Conservation (phyloP, 2,888 invertebrate species). For the Xanthorhoe spadicearia region DNA sequence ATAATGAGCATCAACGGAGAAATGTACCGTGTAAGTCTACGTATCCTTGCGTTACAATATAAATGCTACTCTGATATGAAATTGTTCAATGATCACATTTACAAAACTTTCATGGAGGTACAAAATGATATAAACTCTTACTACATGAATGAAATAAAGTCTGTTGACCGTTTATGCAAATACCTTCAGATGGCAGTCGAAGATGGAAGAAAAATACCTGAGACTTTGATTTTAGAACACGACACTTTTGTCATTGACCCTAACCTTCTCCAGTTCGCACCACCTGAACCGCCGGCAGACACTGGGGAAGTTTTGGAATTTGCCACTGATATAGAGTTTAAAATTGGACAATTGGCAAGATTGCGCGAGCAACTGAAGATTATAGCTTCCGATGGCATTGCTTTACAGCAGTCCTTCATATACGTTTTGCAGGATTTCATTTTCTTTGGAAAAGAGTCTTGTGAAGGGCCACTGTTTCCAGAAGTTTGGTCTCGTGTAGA, state of each 20-base stretch:
- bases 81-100: slow-evolving; percentile 72
- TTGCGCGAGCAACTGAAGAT: slow-evolving; percentile 69
- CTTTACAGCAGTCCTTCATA: slow-evolving; percentile 76
- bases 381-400: slow-evolving; percentile 73
- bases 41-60: slow-evolving; percentile 69
- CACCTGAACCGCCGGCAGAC: slow-evolving; percentile 47
- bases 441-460: slow-evolving; percentile 75
- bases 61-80: slow-evolving; percentile 74
- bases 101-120: slow-evolving; percentile 74
- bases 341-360: slow-evolving; percentile 68
- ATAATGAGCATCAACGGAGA: slow-evolving; percentile 84
- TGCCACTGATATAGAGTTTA: slow-evolving; percentile 61
- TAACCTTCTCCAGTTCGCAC: slow-evolving; percentile 69
- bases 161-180: slow-evolving; percentile 80
- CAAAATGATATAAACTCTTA: slow-evolving; percentile 75
- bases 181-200: slow-evolving; percentile 82
- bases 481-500: slow-evolving; percentile 73
- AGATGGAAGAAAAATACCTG: slow-evolving; percentile 72
- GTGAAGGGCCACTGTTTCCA: slow-evolving; percentile 65
- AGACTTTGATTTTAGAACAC: slow-evolving; percentile 75
- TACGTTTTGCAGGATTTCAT: slow-evolving; percentile 82
- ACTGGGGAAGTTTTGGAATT: slow-evolving; percentile 52
- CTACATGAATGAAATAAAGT: slow-evolving; percentile 72
- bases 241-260: slow-evolving; percentile 80
- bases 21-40: slow-evolving; percentile 75